Evolutionary conservation across 2,888 invertebrate genomes (phyloP), one percentile per base, ranked within the genome.

Genomic region (Encarsia formosa): DNA sequence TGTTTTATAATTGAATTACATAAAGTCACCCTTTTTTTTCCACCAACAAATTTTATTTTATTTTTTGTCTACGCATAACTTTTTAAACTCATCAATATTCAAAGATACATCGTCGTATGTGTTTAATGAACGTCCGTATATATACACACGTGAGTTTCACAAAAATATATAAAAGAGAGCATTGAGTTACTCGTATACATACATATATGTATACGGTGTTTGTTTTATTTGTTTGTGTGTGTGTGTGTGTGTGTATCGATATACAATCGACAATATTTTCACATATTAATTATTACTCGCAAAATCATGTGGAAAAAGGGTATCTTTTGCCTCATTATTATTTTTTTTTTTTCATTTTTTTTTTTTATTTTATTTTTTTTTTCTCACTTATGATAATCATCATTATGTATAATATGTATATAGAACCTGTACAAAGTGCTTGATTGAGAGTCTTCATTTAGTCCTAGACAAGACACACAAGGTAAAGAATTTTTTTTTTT

Each of bases 91-190:
- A 51, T 49, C 55, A 55, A 54, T 61, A 61, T 60, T 26, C 5
- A 60, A 52, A 53, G 59, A 57, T 62, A 55, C 58, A 58, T 61
- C 58, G 46, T 54, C 60, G 58, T 62, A 59, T 59, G 57, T 57
- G 54, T 52, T n/a, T 57, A 56, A 68, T 65, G 64, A 67, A 66
- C 62, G 63, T 66, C 59, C 63, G 65, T 67, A 66, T 71, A 70
- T 69, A 65, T 68, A 70, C 65, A 71, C 66, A 68, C 66, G 69
- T 68, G 67, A 71, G 66, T 68, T 69, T 72, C 70, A 70, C 70
- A 72, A 73, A 73, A 73, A 73, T 72, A 72, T 73, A 73, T 73
- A 73, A 73, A 73, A 73, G 72, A 70, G 71, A 65, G 66, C 65
- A 61, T 63, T 61, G 62, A 64, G n/a, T n/a, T n/a, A n/a, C n/a